Evolutionary conservation across 2,797 vertebrate species (phyloP).

Genomic region (Scolopax bukidnonensis): DNA sequence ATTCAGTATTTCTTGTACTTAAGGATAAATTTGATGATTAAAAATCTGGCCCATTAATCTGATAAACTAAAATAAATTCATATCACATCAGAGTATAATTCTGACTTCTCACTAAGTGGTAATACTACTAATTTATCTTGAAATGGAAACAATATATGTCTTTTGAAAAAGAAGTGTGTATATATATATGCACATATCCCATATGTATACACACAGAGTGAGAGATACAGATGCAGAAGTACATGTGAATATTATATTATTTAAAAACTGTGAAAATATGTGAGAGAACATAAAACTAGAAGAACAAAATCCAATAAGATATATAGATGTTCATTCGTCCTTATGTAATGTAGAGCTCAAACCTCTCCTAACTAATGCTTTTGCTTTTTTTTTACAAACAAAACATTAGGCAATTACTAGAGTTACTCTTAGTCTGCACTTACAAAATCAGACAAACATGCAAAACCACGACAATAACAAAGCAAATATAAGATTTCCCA

Average conservation of each 20-base stretch:
- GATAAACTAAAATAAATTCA: background rate
- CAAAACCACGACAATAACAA: background rate
- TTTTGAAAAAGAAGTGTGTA: background rate
- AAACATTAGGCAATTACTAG: background rate
- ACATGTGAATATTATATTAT: background rate
- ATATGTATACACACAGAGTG: too few relatives aligned
- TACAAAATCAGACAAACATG: background rate
- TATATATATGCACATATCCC: background rate
- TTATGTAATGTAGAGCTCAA: background rate
- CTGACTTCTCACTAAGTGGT: background rate
- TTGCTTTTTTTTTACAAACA: background rate
- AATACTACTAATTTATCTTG: background rate
- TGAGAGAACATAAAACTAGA: background rate
- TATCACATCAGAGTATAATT: background rate
- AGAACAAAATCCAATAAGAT: background rate
- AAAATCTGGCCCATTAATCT: background rate
- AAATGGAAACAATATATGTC: background rate
- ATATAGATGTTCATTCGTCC: background rate
- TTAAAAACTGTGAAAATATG: background rate
- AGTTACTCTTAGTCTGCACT: background rate
- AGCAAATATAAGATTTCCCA: background rate
- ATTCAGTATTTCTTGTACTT: background rate
- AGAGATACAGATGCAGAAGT: background rate
- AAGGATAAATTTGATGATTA: background rate
- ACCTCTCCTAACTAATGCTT: rapidly evolving